Evolutionary conservation across 2,797 vertebrate species (phyloP).

Genomic region (Cyprinodon diabolis): DNA sequence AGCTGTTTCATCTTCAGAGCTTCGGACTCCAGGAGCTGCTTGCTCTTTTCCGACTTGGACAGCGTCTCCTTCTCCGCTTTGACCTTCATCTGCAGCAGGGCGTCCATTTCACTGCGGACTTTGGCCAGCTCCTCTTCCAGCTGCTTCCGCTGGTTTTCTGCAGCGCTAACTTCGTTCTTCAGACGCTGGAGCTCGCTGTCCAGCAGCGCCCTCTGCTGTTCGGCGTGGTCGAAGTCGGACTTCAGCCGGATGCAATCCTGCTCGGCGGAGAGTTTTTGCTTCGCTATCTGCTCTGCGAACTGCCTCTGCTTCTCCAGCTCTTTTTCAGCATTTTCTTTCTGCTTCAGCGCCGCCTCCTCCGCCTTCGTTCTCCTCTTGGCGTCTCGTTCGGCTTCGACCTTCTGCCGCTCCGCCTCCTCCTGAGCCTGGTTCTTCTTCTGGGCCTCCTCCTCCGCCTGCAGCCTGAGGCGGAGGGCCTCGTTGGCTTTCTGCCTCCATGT

Average conservation of each 20-base stretch:
- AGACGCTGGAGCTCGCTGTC: constrained; percentile 91
- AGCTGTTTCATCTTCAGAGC: constrained; percentile 89
- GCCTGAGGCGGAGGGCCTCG: constrained; percentile 89
- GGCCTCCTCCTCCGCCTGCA: constrained; percentile 94
- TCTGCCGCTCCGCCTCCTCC: constrained; percentile 95
- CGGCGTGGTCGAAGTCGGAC: constrained; percentile 89
- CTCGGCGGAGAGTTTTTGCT: constrained; percentile 89
- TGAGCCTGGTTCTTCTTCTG: constrained; percentile 91
- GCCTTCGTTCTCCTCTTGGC: constrained; percentile 90
- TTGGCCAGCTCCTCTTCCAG: constrained; percentile 92
- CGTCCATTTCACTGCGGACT: constrained; percentile 91
- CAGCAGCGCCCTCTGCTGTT: constrained; percentile 90
- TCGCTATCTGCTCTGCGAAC: constrained; percentile 88
- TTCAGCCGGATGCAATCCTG: constrained; percentile 93
- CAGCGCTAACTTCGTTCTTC: constrained; percentile 86
- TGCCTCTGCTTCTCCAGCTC: constrained; percentile 92
- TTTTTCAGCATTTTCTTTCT: constrained; percentile 91
- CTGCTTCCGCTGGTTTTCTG: constrained; percentile 86
- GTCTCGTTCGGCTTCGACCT: constrained; percentile 90
- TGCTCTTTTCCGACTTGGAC: constrained; percentile 90
- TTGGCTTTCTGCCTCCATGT: constrained; percentile 97
- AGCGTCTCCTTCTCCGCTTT: constrained; percentile 88
- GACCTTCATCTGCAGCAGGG: constrained; percentile 86
- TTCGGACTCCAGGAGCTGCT: constrained; percentile 92
- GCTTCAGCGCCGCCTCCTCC: constrained; percentile 89